Base-by-base conservation (phyloP, 2,113 vertebrate species). In the Enhydra lutris region DNA sequence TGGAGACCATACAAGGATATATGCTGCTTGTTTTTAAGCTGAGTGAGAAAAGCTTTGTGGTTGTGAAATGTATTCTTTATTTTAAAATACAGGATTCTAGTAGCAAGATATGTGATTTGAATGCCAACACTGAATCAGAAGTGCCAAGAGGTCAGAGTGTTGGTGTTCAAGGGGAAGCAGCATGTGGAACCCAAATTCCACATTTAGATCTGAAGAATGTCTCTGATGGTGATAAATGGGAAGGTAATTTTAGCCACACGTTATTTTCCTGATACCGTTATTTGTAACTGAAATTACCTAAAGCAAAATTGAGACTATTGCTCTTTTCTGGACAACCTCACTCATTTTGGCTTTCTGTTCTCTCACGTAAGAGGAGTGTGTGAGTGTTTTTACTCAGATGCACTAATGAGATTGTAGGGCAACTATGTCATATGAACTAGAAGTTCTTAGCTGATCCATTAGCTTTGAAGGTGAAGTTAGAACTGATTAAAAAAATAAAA, bases 221-320 rank as follows among this genome's bases (percentile, higher is more conserved):
- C 55, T 98, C 99, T 97, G 99, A 98, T 97, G 98, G 98, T 98
- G 98, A 99, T 97, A 98, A 98, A 96, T 99, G 98, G 99, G 99
- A 99, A 99, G 99, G 99, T 99, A 99, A 99, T 98, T 98, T 96
- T 83, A 95, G 69, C 81, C 31, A 90, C 50, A 73, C 57, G 63
- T 71, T 88, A 14, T 91, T 97, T 96, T 89, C 71, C 50, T 87
- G 17, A 59, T 87, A 63, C 36, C 79, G 6, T 96, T 96, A 61
- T 78, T 96, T 96, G 80, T 97, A 97, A 94, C 47, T 94, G 78
- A 96, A 96, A 81, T 96, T 89, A 76, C 10, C 21, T 52, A 95
- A 82, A 96, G 84, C 52, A 95, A 26, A 88, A 87, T 82, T 63
- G 39, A 96, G 82, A 91, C 42, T n/a, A 65, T 59, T 95, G 14